Conservation (phyloP, 1,140 invertebrate genomes). For the Bombus pascuorum region DNA sequence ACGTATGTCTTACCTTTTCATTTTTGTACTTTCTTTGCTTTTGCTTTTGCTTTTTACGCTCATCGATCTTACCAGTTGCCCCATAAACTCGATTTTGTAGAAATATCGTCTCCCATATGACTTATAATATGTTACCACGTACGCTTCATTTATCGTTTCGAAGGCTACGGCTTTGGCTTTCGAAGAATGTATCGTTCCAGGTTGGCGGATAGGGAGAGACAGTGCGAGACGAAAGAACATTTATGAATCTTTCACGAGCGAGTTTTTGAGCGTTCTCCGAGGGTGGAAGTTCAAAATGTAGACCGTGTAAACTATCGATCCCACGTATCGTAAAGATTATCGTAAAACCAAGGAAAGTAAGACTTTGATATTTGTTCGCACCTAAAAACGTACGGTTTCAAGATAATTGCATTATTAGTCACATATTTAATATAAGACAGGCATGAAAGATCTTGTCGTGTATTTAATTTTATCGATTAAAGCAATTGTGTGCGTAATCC, state of each 20-base stretch:
- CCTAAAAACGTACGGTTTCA: too few species aligned
- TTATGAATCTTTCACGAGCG: neutral
- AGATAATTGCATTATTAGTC: neutral
- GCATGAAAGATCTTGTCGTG: neutral
- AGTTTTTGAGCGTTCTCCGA: neutral
- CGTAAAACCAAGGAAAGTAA: neutral
- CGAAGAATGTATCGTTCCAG: neutral
- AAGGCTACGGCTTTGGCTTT: too few species aligned
- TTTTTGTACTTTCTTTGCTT: neutral
- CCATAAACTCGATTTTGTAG: neutral
- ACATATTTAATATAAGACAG: too few species aligned
- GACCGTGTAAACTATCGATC: neutral
- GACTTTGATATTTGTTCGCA: too few species aligned
- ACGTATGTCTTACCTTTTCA: neutral
- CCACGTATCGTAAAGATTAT: neutral
- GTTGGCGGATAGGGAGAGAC: neutral
- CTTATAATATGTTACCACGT: neutral
- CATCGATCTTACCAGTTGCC: neutral
- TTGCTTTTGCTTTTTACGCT: neutral
- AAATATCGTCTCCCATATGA: neutral
- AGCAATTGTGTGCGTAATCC: too few species aligned
- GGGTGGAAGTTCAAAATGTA: neutral
- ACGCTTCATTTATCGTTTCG: neutral
- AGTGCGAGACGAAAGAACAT: neutral
- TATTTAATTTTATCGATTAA: neutral